phyloP scores from a whole-genome alignment of 2,888 invertebrate genomes.

The Selenia dentaria region DNA sequence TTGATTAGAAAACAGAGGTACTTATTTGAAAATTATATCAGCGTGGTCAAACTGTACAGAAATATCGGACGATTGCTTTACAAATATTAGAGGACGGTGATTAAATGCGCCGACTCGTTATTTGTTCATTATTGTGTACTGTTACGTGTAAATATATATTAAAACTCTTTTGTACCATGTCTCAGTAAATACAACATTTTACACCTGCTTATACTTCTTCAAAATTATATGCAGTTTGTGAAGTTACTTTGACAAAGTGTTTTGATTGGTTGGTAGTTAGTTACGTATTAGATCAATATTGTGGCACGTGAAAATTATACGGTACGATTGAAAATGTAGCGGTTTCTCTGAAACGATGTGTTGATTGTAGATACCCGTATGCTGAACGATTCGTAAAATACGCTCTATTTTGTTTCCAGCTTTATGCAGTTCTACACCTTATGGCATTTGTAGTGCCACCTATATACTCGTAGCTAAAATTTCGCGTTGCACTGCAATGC shows the following conservation, averaged over 20 bases:
- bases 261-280: neutral
- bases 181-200: neutral
- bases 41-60: constrained; percentile 32
- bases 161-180: constrained; percentile 1
- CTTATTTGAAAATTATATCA: too few relatives aligned
- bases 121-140: constrained; percentile 43
- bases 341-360: constrained; percentile 15
- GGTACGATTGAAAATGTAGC: constrained; percentile 18
- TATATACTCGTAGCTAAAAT: too few relatives aligned
- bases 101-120: constrained; percentile 50
- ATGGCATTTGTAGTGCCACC: too few relatives aligned
- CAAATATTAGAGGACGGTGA: constrained; percentile 65
- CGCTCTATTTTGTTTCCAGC: neutral
- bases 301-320: constrained; percentile 17
- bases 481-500: too few relatives aligned
- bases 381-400: constrained; percentile 8
- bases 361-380: constrained; percentile 16
- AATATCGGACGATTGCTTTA: constrained; percentile 55
- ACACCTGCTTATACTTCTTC: neutral
- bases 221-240: neutral
- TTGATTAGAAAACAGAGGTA: too few relatives aligned
- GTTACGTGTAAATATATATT: constrained; percentile 14
- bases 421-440: too few relatives aligned
- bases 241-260: constrained; percentile 7
- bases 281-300: neutral